phyloP scores from a whole-genome alignment of 1,140 invertebrate genomes.

The Pogonomyrmex barbatus region DNA sequence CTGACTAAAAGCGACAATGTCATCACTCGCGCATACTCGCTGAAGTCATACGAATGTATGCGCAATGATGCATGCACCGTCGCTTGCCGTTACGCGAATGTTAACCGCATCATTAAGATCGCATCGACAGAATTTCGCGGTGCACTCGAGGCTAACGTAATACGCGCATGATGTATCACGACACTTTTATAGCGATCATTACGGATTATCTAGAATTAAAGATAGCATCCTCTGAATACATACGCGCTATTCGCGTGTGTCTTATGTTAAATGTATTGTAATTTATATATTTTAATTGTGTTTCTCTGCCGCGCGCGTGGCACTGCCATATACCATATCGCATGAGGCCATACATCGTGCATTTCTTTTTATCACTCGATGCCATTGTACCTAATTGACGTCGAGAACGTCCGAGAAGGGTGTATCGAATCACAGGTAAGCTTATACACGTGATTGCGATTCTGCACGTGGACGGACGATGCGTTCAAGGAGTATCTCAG shows the following conservation, averaged over 20 bases:
- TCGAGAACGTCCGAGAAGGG: background rate
- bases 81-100: conserved; percentile 13
- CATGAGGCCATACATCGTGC: background rate
- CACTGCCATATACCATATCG: background rate
- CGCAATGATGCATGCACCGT: conserved; percentile 23
- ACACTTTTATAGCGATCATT: conserved; percentile 15
- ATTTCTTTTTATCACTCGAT: conserved; percentile 15
- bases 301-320: background rate
- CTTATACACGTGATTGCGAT: conserved; percentile 23
- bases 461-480: conserved; percentile 14
- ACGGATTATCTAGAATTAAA: conserved; percentile 6
- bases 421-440: conserved; percentile 27
- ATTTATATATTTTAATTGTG: conserved; percentile 19
- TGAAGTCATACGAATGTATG: conserved; percentile 32
- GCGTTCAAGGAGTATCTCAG: background rate
- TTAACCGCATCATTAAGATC: conserved; percentile 46
- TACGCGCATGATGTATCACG: background rate
- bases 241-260: background rate
- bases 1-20: conserved; percentile 34
- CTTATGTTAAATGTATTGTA: conserved; percentile 3
- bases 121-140: conserved; percentile 18
- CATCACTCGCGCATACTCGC: conserved; percentile 25
- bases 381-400: conserved; percentile 34
- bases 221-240: background rate
- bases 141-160: background rate